Evolutionary conservation across 2,797 vertebrate genomes (phyloP), one percentile per base, ranked within the genome.

Genomic region (Lepilemur septentrionalis): DNA sequence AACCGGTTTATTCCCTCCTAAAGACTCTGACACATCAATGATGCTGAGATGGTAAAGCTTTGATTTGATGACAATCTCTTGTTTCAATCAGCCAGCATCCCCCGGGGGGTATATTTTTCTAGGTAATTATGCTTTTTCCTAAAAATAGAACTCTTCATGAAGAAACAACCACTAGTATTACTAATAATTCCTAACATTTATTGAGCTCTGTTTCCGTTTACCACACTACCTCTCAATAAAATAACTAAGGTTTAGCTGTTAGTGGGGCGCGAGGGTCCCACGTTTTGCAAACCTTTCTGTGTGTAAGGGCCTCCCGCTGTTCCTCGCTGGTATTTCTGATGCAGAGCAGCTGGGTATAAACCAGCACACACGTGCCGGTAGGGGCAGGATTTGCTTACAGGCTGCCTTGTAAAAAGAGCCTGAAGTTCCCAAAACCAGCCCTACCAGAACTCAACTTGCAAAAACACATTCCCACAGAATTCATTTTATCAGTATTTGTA

Each of bases 81-180:
- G 20, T 84, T 75, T 85, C 67, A 84, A 93, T 78, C 69, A 92
- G 84, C 73, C 65, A 92, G 46, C 69, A 84, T 50, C 72, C 82
- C 46, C n/a, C 25, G 23, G 30, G 41, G 30, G 41, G 38, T 46
- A 28, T 63, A 43, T 84, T 92, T 93, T 83, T 85, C 88, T 82
- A 92, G 63, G 61, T 78, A 92, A 97, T 59, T 89, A 87, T 28
- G 69, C 20, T 72, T 89, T 70, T 81, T 89, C 59, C 96, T 93
- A 96, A 96, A 96, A 86, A 94, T 61, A 73, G 69, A 95, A 84
- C 46, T 82, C 50, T 75, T 88, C 82, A 86, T 89, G 72, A 93
- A 79, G 67, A 95, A 96, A 72, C 82, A 75, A 57, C 48, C 67
- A 70, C n/a, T 82, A 76, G 73, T 43, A 57, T 90, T 81, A 78